These are phyloP conservation scores for Macrotis lagotis DNA, from an alignment of 2,113 vertebrate genomes.

Conservation along the genomic window DNA sequence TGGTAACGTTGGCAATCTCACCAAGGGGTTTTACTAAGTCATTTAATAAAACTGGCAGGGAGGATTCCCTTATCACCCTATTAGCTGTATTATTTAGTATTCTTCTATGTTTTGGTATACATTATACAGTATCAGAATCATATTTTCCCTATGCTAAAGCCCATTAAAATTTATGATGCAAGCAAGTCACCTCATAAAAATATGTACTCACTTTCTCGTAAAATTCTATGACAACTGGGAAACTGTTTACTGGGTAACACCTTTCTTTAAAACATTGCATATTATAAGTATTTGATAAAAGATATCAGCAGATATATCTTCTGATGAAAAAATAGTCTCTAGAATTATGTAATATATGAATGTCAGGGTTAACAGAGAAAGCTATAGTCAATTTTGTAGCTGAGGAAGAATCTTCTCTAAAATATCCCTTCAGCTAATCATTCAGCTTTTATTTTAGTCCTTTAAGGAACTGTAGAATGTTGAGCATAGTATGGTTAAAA, in stretches of 20 bases:
- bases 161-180: conserved; percentile 72
- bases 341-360: background rate
- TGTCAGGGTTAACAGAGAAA: background rate
- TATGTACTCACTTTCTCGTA: conserved; percentile 50
- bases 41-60: conserved; percentile 1
- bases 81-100: conserved; percentile 58
- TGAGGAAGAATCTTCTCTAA: background rate
- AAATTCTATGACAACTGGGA: conserved; percentile 48
- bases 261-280: background rate
- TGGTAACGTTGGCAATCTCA: background rate
- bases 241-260: conserved; percentile 42
- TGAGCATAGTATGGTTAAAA: background rate
- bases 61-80: conserved; percentile 43
- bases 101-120: conserved; percentile 42
- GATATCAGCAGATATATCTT: background rate
- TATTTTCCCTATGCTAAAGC: conserved; percentile 59
- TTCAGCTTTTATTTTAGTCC: background rate
- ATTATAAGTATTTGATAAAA: background rate
- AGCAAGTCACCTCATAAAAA: conserved; percentile 68
- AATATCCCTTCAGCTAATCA: background rate
- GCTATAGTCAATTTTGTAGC: background rate
- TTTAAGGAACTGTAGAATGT: background rate
- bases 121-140: conserved; percentile 60
- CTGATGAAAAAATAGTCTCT: background rate
- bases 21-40: background rate